Percentiles rank a stretch among this genome's conserved stretches.
Conservation (phyloP, 2,888 invertebrate genomes). For the Metellina segmentata region DNA sequence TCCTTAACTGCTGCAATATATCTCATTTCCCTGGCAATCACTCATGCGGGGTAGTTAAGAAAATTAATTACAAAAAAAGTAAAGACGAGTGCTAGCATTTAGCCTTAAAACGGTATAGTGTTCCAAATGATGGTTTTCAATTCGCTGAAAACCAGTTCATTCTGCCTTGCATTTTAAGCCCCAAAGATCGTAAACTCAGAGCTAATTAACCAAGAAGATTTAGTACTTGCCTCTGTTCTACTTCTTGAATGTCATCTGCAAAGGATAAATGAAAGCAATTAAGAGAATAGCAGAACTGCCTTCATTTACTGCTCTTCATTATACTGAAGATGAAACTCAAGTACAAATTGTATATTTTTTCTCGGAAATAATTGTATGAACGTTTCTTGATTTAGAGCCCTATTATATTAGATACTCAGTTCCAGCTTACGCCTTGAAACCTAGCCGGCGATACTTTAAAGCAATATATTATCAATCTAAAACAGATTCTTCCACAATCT, state of each 20-base stretch:
- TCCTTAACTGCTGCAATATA: too few relatives aligned
- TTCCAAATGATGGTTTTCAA: conserved; percentile 34
- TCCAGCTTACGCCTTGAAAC: neutral
- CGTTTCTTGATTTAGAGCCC: conserved; percentile 32
- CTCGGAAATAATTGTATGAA: conserved; percentile 40
- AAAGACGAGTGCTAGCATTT: neutral
- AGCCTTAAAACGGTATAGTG: neutral
- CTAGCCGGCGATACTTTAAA: too few relatives aligned
- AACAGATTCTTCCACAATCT: too few relatives aligned
- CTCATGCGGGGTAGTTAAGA: neutral
- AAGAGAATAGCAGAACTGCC: conserved; percentile 10
- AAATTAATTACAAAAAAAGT: neutral
- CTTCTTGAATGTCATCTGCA: conserved; percentile 39
- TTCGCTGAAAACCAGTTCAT: conserved; percentile 17
- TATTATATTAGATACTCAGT: conserved; percentile 6
- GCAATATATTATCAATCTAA: too few relatives aligned
- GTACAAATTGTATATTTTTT: conserved; percentile 5
- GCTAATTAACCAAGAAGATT: conserved; percentile 51
- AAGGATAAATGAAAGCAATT: conserved; percentile 35
- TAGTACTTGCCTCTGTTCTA: conserved; percentile 21
- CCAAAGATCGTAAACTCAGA: conserved; percentile 45
- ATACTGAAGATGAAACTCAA: neutral
- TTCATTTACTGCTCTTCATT: conserved; percentile 18
- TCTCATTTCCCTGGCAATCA: neutral
- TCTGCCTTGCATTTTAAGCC: conserved; percentile 28